Conservation (phyloP, 2,888 invertebrate species). For the Drosophila paranaensis region DNA sequence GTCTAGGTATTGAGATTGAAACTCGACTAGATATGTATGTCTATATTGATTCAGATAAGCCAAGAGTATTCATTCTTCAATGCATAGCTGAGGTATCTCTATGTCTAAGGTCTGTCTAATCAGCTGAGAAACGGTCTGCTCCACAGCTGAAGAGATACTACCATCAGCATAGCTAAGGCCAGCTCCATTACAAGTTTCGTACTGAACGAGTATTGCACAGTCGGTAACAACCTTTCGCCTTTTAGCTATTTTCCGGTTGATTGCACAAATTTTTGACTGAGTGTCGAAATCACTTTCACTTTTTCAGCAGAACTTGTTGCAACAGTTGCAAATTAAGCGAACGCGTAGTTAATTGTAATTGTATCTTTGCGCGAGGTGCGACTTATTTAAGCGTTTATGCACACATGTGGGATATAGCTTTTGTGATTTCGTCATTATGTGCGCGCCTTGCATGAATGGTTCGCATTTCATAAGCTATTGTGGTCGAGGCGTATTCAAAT, state of each 20-base stretch:
- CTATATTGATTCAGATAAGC: too few species aligned
- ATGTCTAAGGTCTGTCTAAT: too few species aligned
- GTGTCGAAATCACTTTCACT: slow-evolving; percentile 53
- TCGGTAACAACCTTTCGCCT: background rate
- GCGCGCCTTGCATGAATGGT: slow-evolving; percentile 64
- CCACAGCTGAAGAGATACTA: too few species aligned
- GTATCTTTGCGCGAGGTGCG: slow-evolving; percentile 36
- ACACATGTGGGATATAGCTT: background rate
- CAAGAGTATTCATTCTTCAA: too few species aligned
- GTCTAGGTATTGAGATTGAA: background rate
- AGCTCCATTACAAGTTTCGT: too few species aligned
- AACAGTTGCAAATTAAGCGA: slow-evolving; percentile 36
- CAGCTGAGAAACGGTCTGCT: too few species aligned
- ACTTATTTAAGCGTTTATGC: background rate
- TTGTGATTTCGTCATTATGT: slow-evolving; percentile 39
- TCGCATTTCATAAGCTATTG: slow-evolving; percentile 64
- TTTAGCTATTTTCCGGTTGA: slow-evolving; percentile 4
- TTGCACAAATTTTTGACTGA: slow-evolving; percentile 32
- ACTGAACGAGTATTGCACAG: background rate
- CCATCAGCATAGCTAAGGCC: too few species aligned
- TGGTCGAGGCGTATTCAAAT: slow-evolving; percentile 68
- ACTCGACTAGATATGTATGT: background rate
- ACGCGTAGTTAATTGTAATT: slow-evolving; percentile 53
- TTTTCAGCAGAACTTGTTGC: slow-evolving; percentile 51
- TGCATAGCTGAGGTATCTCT: too few species aligned